Conservation (phyloP, 2,797 vertebrate genomes). For the Amazonetta brasiliensis region DNA sequence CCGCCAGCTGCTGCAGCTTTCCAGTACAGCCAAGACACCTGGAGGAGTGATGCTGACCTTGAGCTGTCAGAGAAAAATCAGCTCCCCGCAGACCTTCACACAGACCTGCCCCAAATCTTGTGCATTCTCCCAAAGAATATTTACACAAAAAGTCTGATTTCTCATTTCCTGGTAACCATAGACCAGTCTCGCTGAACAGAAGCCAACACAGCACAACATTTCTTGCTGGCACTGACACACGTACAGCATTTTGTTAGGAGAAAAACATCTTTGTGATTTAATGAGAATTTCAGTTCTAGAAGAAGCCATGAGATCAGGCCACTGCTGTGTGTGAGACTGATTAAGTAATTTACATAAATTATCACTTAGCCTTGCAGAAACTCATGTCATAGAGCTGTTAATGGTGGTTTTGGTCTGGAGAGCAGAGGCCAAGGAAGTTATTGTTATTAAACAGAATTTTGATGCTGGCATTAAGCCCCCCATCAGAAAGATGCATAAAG, state of each 20-base stretch:
- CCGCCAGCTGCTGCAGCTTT: neutral
- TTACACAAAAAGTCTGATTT: neutral
- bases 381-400: neutral
- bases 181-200: neutral
- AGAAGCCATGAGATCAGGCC: neutral
- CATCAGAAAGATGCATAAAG: neutral
- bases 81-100: neutral
- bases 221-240: neutral
- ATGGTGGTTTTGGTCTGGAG: neutral
- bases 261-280: neutral
- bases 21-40: neutral
- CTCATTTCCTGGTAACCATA: neutral
- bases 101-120: neutral
- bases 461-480: neutral
- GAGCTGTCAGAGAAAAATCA: neutral
- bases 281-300: neutral
- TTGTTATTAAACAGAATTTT: neutral
- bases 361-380: neutral
- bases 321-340: neutral
- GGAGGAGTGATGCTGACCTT: rapidly evolving
- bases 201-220: neutral
- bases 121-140: rapidly evolving
- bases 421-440: neutral
- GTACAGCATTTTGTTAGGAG: neutral
- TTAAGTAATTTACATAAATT: neutral